These are phyloP conservation scores for Troilus luridus DNA, from an alignment of 2,888 invertebrate species.

Conservation along the genomic window DNA sequence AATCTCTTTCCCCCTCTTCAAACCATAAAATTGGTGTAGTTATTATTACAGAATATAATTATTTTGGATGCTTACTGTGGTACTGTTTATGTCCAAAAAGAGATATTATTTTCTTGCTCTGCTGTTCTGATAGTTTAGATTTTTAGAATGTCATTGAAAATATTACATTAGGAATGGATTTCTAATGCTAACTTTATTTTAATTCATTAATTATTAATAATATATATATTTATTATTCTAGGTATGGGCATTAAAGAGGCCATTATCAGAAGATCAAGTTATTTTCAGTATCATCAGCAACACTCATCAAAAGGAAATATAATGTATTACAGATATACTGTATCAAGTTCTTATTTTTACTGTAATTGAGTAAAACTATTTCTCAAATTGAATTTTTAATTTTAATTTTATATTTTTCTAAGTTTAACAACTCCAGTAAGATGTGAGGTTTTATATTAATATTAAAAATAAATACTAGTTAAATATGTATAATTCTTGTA, in stretches of 20 bases:
- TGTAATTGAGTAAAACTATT: constrained; percentile 3
- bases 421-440: not conserved
- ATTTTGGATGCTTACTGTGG: too few relatives aligned
- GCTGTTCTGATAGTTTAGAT: too few relatives aligned
- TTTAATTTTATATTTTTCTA: not conserved
- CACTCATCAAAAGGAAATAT: constrained; percentile 1
- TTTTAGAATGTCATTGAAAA: too few relatives aligned
- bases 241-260: constrained; percentile 7
- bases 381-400: not conserved
- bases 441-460: not conserved
- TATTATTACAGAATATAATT: too few relatives aligned
- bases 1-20: too few relatives aligned
- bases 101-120: too few relatives aligned
- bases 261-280: not conserved
- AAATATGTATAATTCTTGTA: not conserved
- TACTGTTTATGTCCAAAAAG: too few relatives aligned
- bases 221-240: not conserved
- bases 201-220: not conserved
- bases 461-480: not conserved
- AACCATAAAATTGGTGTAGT: too few relatives aligned
- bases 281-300: constrained; percentile 28
- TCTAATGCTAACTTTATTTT: not conserved
- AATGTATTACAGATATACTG: not conserved
- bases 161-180: not conserved
- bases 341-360: not conserved